A percentile compares a stretch with the other conserved stretches of the same genome.
Conservation (phyloP, 1,140 invertebrate genomes). For the Doryteuthis pealeii region DNA sequence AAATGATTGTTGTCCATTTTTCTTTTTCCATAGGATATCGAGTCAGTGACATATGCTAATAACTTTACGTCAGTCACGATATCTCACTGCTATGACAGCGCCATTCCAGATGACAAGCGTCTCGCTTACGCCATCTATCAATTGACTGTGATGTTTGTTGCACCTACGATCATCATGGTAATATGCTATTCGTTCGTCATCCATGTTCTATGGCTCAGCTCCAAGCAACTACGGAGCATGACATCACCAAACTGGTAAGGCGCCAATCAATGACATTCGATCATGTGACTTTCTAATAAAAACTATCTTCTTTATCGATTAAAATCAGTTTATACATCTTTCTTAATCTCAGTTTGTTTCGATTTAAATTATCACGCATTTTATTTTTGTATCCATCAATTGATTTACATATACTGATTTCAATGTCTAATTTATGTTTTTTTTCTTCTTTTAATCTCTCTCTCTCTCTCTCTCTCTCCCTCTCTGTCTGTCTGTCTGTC, state of each 20-base stretch:
- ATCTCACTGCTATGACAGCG: constrained; percentile 58
- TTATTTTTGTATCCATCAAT: no score
- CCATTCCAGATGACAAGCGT: constrained; percentile 31
- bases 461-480: no score
- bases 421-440: no score
- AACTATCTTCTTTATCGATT: not conserved
- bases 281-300: not conserved
- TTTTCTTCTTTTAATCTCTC: no score
- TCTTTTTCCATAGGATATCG: constrained; percentile 49
- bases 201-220: constrained; percentile 65
- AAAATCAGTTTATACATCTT: not conserved
- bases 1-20: not conserved
- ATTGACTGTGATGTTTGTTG: constrained; percentile 61
- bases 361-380: no score
- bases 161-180: constrained; percentile 63
- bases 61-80: constrained; percentile 53
- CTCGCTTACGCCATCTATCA: constrained; percentile 62
- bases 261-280: not conserved
- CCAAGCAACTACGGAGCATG: constrained; percentile 53
- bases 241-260: constrained; percentile 35
- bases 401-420: no score
- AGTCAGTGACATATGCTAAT: constrained; percentile 55
- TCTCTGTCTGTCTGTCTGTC: no score
- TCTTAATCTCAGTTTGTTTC: not conserved
- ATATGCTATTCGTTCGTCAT: constrained; percentile 66